Evolutionary conservation across 2,888 invertebrate species (phyloP).

Genomic region (Zonitis immaculata): DNA sequence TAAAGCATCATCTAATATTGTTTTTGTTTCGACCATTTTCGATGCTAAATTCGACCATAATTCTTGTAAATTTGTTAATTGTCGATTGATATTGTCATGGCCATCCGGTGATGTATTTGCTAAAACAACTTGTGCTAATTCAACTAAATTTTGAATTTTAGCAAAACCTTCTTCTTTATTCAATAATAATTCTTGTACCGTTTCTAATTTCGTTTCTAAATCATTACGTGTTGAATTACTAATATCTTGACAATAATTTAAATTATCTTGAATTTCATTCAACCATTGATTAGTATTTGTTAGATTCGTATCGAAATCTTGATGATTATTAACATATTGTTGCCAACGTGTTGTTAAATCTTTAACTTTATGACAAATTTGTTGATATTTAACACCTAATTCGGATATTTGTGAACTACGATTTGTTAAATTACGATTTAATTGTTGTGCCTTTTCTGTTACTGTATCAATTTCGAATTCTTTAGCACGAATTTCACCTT

Average conservation of each 20-base stretch:
- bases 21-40: slow-evolving; percentile 87
- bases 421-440: slow-evolving; percentile 70
- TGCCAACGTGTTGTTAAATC: slow-evolving; percentile 90
- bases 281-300: slow-evolving; percentile 80
- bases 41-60: slow-evolving; percentile 85
- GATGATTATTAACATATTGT: slow-evolving; percentile 81
- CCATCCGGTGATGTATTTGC: slow-evolving; percentile 88
- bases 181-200: slow-evolving; percentile 80
- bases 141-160: slow-evolving; percentile 83
- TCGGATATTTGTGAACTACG: slow-evolving; percentile 83
- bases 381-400: slow-evolving; percentile 87
- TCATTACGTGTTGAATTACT: slow-evolving; percentile 80
- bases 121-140: slow-evolving; percentile 83
- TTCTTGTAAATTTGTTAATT: slow-evolving; percentile 77
- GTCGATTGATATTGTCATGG: slow-evolving; percentile 80
- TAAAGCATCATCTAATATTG: slow-evolving; percentile 80
- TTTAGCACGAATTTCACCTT: slow-evolving; percentile 85
- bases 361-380: slow-evolving; percentile 84
- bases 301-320: slow-evolving; percentile 78
- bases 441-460: slow-evolving; percentile 82
- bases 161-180: slow-evolving; percentile 90
- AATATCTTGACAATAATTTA: slow-evolving; percentile 78
- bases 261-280: slow-evolving; percentile 71
- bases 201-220: slow-evolving; percentile 76
- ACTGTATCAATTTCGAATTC: slow-evolving; percentile 90